These are phyloP conservation scores for Cyrtonyx montezumae DNA, from an alignment of 2,113 vertebrate species.

Conservation along the genomic window DNA sequence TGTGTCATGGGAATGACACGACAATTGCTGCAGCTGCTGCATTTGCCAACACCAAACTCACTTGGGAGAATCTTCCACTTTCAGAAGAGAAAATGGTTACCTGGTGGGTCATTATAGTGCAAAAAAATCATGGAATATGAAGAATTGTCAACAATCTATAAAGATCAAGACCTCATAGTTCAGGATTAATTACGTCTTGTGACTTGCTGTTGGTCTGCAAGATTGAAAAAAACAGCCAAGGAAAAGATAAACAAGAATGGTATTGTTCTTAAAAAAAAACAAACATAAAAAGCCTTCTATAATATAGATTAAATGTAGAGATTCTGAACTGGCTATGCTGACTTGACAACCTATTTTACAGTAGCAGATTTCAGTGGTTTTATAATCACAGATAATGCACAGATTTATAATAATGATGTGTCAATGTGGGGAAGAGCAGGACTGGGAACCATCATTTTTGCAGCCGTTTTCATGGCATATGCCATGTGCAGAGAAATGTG, in stretches of 20 bases:
- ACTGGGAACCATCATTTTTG: not conserved
- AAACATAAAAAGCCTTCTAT: not conserved
- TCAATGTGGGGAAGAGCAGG: not conserved
- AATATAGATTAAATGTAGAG: not conserved
- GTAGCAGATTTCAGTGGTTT: not conserved
- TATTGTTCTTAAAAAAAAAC: not conserved
- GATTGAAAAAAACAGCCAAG: not conserved
- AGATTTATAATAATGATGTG: conserved; percentile 21
- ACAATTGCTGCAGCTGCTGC: not conserved
- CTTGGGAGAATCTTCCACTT: not conserved
- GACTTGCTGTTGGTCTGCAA: not conserved
- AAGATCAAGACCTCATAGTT: not conserved
- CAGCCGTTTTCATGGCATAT: not conserved
- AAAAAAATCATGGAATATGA: not conserved
- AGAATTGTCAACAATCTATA: not conserved
- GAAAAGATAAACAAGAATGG: not conserved
- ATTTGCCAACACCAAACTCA: no score
- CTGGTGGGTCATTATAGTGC: not conserved
- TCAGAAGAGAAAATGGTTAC: not conserved
- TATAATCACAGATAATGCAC: conserved; percentile 3
- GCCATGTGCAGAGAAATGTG: not conserved
- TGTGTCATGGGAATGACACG: not conserved
- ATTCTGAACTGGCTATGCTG: not conserved
- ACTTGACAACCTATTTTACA: conserved; percentile 25
- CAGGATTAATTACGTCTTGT: not conserved